Evolutionary conservation across 2,113 vertebrate genomes (phyloP), one percentile per base, ranked within the genome.

Genomic region (Lophius piscatorius): DNA sequence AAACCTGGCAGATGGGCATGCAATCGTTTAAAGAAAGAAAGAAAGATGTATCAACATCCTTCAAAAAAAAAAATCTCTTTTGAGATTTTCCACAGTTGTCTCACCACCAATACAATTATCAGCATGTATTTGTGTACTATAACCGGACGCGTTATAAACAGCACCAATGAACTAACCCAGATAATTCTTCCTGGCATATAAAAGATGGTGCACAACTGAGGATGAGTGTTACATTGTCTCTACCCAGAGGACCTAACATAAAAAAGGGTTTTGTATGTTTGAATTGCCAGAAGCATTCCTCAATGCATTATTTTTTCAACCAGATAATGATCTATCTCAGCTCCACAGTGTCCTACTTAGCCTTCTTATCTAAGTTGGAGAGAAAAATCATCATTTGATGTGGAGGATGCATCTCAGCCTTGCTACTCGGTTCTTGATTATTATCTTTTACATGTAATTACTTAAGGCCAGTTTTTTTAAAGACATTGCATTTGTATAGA

Each of bases 261-360:
- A 78, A 80, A 81, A 60, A 76, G 10, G 70, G 50, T 62, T 78
- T 71, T 78, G 58, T 71, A 42, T 63, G 54, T 70, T 54, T 74
- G 47, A 70, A 69, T 71, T 71, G 55, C 49, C 46, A 46, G 55
- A 75, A 80, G 75, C 9, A 57, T 65, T 70, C 60, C 50, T 65
- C 51, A 63, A 75, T 57, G 55, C 21, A 21, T 60, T 60, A 48
- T 72, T 69, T 21, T 82, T 59, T 35, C 61, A 65, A 55, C 45
- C 33, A 58, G 87, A 87, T 87, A 83, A 85, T 56, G 46, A 83
- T 85, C 82, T 78, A 42, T 59, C 66, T 83, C 79, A 54, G 66
- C 57, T 68, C 63, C 79, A 62, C 81, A 29, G 75, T 56, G 82
- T 58, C 82, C 76, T 81, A 83, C 82, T 88, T 86, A 80, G 74